Base-by-base conservation (phyloP, 2,888 invertebrate species). In the Unio pictorum region DNA sequence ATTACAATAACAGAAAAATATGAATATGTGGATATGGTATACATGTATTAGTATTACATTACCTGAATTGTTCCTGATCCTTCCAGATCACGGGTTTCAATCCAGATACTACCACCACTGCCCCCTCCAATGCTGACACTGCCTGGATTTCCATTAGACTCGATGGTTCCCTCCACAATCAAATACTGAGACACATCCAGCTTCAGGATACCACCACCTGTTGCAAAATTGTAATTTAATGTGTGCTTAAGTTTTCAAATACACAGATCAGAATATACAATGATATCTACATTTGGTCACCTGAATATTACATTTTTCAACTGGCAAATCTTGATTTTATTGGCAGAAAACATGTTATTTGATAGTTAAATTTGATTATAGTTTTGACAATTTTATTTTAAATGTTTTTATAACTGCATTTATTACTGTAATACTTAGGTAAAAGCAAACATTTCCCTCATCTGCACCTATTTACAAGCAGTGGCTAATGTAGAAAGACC, bases 1-100 rank as follows among this genome's bases (percentile, higher is more conserved):
- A 34, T 61, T 20, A 61, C 4, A 6, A 54, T 5, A 20, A 54
- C 20, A 45, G 0, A 23, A 30, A 28, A 28, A 34, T 7, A 45
- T 45, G 34, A 45, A 45, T 45, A 45, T 45, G 45, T 3, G 11
- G 0, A 4, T n/a, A 57, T 55, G 64, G 17, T 15, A 67, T 18
- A 23, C 23, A 23, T 23, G 23, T 23, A 4, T 45, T 15, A 45
- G 15, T 45, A 45, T 45, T 45, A 45, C 45, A 45, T 59, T 30
- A 81, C 82, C 74, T 81, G 72, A 18, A 84, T 75, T 11, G 68
- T 73, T 55, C 84, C 85, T 23, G 75, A 80, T 15, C 85, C 85
- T 63, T 84, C 81, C 17, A 85, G 64, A 18, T 72, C 63, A 20
- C 66, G 59, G 11, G 81, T 78, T 26, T 68, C 61, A 20, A 82